phyloP scores from a whole-genome alignment of 2,888 invertebrate genomes.

The Stratiomys singularior region DNA sequence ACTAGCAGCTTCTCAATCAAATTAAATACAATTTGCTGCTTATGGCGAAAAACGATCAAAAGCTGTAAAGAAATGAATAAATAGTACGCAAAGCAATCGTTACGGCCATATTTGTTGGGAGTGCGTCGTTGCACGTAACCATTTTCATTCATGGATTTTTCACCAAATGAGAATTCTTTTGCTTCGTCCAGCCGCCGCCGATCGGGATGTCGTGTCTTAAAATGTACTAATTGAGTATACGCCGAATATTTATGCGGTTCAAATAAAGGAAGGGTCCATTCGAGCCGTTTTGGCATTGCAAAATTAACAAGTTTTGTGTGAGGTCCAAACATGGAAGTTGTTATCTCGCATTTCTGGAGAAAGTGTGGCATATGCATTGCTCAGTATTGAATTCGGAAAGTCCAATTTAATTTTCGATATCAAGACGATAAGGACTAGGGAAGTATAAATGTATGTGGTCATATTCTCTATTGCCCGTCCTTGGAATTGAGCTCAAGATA shows the following conservation, averaged over 20 bases:
- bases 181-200: too few species aligned
- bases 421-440: too few species aligned
- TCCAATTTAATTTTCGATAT: too few species aligned
- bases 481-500: too few species aligned
- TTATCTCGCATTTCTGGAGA: too few species aligned
- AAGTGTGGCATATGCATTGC: too few species aligned
- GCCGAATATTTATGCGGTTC: constrained; percentile 8
- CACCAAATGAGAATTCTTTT: neutral
- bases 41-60: constrained; percentile 40
- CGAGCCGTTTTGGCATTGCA: neutral
- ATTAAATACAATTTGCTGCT: constrained; percentile 40
- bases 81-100: constrained; percentile 32
- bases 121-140: constrained; percentile 21
- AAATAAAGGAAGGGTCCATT: neutral
- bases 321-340: too few species aligned
- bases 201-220: neutral
- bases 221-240: constrained; percentile 37
- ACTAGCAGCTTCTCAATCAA: neutral
- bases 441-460: too few species aligned
- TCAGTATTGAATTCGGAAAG: too few species aligned
- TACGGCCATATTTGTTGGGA: constrained; percentile 17
- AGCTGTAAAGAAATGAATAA: constrained; percentile 35
- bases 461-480: too few species aligned
- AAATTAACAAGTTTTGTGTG: too few species aligned
- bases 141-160: constrained; percentile 34